Percentiles rank a stretch among this genome's conserved stretches.
Conservation (phyloP, 2,113 vertebrate species). For the Polyodon spathula region DNA sequence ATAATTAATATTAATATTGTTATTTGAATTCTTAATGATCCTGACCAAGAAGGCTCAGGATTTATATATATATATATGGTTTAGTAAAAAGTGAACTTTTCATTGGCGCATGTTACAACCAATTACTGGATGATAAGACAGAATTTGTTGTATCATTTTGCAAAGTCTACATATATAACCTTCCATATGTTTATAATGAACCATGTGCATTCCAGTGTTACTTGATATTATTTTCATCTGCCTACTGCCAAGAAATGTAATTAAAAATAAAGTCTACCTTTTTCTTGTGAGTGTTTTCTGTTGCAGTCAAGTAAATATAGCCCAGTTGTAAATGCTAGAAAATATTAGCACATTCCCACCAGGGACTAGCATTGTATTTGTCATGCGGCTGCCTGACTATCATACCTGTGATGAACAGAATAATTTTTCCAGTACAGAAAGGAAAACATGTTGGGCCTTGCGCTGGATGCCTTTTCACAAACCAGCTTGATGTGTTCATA, state of each 20-base stretch:
- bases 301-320: too few species aligned
- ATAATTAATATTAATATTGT: not conserved
- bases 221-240: conserved; percentile 5
- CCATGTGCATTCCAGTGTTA: conserved; percentile 18
- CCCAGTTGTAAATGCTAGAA: too few species aligned
- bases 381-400: too few species aligned
- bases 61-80: not conserved
- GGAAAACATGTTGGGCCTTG: too few species aligned
- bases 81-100: not conserved
- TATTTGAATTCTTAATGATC: not conserved
- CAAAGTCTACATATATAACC: not conserved
- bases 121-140: not conserved
- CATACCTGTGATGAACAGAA: too few species aligned
- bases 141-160: not conserved
- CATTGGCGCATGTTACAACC: not conserved
- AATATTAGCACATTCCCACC: too few species aligned
- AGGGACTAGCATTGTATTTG: too few species aligned
- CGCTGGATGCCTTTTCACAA: too few species aligned
- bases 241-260: conserved; percentile 15
- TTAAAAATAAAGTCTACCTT: conserved; percentile 13
- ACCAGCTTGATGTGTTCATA: too few species aligned
- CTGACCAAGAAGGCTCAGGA: not conserved
- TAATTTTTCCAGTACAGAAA: too few species aligned
- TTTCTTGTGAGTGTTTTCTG: not conserved
- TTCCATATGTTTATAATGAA: not conserved